A percentile compares a stretch with the other conserved stretches of the same genome.
Evolutionary conservation across 2,113 vertebrate species (phyloP).

Genomic region (Glaucomys volans): DNA sequence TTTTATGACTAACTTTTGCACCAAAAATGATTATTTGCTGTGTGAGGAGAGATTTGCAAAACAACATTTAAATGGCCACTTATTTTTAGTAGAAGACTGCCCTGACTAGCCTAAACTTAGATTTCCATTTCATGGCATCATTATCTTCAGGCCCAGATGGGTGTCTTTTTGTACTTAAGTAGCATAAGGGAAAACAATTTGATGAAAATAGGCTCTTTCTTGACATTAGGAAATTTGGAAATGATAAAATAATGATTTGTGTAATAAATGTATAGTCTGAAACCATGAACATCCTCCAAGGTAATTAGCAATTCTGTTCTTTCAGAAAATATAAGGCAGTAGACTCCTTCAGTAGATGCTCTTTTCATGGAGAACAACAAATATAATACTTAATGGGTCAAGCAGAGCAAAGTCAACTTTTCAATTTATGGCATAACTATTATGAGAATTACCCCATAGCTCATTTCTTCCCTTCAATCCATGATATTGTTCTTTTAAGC

Average conservation of each 20-base stretch:
- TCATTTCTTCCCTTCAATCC: neutral
- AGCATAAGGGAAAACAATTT: constrained; percentile 10
- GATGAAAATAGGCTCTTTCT: constrained; percentile 54
- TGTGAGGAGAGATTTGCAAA: constrained; percentile 63
- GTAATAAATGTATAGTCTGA: constrained; percentile 4
- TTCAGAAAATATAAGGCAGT: neutral
- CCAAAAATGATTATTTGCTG: constrained; percentile 40
- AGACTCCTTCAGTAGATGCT: neutral
- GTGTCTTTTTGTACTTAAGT: constrained; percentile 19
- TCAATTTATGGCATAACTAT: constrained; percentile 43
- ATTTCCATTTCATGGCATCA: constrained; percentile 27
- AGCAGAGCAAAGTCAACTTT: neutral
- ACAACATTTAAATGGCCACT: constrained; percentile 65
- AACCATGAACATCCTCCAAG: neutral
- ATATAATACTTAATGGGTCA: neutral
- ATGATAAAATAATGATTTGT: constrained; percentile 53
- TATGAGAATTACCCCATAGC: neutral
- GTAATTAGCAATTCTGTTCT: constrained; percentile 44
- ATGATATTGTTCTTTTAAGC: constrained; percentile 33
- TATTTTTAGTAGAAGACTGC: constrained; percentile 50
- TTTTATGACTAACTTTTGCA: constrained; percentile 61
- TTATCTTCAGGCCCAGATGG: neutral
- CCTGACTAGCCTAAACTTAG: neutral
- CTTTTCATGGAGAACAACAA: neutral
- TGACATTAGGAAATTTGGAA: constrained; percentile 58